phyloP scores from a whole-genome alignment of 2,888 invertebrate species.

The Drosophila recens region DNA sequence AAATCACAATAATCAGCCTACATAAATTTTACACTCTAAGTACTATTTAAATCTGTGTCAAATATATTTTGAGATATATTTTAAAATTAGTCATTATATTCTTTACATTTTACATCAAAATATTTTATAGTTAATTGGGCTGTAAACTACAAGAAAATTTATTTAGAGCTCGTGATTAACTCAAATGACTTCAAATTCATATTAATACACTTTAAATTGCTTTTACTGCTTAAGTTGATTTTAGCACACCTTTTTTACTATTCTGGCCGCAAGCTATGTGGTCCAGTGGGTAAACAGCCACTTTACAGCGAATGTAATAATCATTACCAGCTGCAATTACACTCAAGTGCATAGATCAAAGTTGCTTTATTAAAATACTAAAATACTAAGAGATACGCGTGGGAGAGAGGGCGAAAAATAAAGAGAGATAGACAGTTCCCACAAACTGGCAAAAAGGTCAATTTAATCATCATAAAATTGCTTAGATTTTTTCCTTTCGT shows the following conservation, averaged over 20 bases:
- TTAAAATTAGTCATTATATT: no score
- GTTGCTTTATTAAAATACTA: conserved; percentile 55
- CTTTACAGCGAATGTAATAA: conserved; percentile 39
- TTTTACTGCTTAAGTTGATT: not conserved
- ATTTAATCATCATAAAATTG: conserved; percentile 82
- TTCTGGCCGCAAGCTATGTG: conserved; percentile 42
- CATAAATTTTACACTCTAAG: no score
- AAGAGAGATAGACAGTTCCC: conserved; percentile 10
- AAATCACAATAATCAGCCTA: no score
- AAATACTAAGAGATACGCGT: not conserved
- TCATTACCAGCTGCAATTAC: conserved; percentile 65
- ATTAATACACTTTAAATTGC: not conserved
- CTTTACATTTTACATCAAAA: no score
- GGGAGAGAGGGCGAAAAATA: not conserved
- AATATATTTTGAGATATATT: no score
- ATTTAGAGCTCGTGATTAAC: not conserved
- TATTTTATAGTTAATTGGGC: no score
- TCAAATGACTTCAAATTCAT: not conserved
- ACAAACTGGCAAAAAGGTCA: conserved; percentile 70
- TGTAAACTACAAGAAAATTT: not conserved
- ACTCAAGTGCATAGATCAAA: conserved; percentile 68
- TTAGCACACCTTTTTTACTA: conserved; percentile 3
- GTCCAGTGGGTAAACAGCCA: conserved; percentile 23
- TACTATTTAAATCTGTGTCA: no score
- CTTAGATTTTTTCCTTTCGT: conserved; percentile 50